These are phyloP conservation scores for Limnephilus marmoratus DNA, from an alignment of 2,888 invertebrate species.

Conservation along the genomic window DNA sequence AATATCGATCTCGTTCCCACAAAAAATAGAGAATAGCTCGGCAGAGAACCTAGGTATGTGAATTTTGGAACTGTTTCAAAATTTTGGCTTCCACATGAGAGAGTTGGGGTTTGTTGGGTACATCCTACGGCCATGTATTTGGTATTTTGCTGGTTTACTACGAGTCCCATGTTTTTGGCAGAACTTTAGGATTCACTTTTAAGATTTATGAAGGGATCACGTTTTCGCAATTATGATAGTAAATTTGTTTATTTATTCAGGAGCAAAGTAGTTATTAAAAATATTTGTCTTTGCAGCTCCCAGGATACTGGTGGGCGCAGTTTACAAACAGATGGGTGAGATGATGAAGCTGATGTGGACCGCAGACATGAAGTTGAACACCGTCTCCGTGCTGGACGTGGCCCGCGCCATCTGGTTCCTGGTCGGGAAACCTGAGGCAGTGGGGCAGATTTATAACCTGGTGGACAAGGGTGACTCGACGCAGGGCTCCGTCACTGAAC, in stretches of 20 bases:
- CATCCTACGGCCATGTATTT: too few species aligned
- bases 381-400: constrained; percentile 91
- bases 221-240: too few species aligned
- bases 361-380: constrained; percentile 89
- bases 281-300: constrained; percentile 79
- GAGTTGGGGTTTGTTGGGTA: too few species aligned
- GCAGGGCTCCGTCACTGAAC: constrained; percentile 89
- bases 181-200: too few species aligned
- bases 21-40: too few species aligned
- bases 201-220: too few species aligned
- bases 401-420: constrained; percentile 89
- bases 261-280: background rate
- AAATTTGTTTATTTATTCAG: background rate
- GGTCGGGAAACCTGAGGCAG: constrained; percentile 75
- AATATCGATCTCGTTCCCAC: too few species aligned
- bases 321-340: constrained; percentile 92
- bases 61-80: too few species aligned
- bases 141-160: too few species aligned
- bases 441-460: constrained; percentile 85
- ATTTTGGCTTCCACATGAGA: too few species aligned
- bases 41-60: too few species aligned
- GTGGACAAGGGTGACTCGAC: constrained; percentile 90
- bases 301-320: constrained; percentile 89
- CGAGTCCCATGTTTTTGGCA: too few species aligned
- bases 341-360: constrained; percentile 96